Percentiles rank a stretch among this genome's conserved stretches.
These are phyloP conservation scores for Melanaphis sacchari DNA, from an alignment of 1,140 invertebrate species.

Conservation along the genomic window DNA sequence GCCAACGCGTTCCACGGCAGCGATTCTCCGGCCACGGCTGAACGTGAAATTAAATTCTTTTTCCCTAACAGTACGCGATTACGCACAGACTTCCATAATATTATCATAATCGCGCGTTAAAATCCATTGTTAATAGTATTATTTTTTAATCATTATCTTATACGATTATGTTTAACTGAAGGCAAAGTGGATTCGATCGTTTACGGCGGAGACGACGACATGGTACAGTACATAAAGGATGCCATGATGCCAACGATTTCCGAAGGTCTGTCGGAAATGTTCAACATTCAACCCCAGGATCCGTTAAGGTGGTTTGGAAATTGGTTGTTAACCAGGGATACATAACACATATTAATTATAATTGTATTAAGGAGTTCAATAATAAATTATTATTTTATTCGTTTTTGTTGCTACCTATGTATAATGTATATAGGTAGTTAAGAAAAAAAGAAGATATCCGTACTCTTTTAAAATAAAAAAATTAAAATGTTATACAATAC, in stretches of 20 bases:
- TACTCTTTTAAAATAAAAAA: too few relatives aligned
- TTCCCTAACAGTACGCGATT: not conserved
- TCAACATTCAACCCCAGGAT: not conserved
- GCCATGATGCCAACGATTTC: slow-evolving; percentile 43
- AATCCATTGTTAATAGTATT: not conserved
- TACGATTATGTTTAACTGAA: not conserved
- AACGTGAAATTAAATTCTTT: not conserved
- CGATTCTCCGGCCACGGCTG: not conserved
- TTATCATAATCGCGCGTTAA: not conserved
- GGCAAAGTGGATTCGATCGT: not conserved
- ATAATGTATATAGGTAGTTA: too few relatives aligned
- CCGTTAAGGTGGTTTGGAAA: slow-evolving; percentile 49
- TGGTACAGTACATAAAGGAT: not conserved
- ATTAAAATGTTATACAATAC: too few relatives aligned
- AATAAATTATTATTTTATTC: too few relatives aligned
- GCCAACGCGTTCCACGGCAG: slow-evolving; percentile 40
- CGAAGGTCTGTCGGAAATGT: not conserved
- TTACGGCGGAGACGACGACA: not conserved
- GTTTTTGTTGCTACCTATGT: too few relatives aligned
- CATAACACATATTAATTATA: too few relatives aligned
- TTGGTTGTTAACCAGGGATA: not conserved
- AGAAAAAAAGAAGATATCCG: too few relatives aligned
- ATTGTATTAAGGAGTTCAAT: too few relatives aligned
- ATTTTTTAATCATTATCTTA: not conserved
- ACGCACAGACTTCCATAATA: not conserved